Evolutionary conservation across 2,797 vertebrate genomes (phyloP).

Genomic region (Sebastes minor): DNA sequence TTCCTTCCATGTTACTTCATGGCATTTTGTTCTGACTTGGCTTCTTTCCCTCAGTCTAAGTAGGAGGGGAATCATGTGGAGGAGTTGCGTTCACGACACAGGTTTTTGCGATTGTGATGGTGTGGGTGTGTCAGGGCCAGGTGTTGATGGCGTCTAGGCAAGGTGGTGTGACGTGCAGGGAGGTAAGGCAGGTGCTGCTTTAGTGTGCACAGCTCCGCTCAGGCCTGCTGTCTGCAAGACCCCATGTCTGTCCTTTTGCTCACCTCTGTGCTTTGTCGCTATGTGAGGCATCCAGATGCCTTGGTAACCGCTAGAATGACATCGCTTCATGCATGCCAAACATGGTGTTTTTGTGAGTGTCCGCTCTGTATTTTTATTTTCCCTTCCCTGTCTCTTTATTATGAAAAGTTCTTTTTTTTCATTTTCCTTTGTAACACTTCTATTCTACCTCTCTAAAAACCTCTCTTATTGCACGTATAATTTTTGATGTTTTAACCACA

Average conservation of each 20-base stretch:
- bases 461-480: conserved; percentile 76
- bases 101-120: conserved; percentile 74
- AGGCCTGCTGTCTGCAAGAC: conserved; percentile 82
- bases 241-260: conserved; percentile 81
- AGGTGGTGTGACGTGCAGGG: conserved; percentile 78
- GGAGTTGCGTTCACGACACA: conserved; percentile 74
- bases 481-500: conserved; percentile 74
- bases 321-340: conserved; percentile 85
- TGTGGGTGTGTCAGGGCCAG: conserved; percentile 78
- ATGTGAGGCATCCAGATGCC: conserved; percentile 75
- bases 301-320: conserved; percentile 72
- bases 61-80: conserved; percentile 73
- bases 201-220: conserved; percentile 83
- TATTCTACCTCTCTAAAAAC: conserved; percentile 54
- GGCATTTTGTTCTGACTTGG: conserved; percentile 82
- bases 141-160: conserved; percentile 79
- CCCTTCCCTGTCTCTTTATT: conserved; percentile 60
- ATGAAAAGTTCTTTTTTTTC: conserved; percentile 38
- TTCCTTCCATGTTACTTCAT: conserved; percentile 77
- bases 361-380: conserved; percentile 64
- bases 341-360: conserved; percentile 75
- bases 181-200: conserved; percentile 84
- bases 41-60: conserved; percentile 81
- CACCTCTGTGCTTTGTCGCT: conserved; percentile 82
- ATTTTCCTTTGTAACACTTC: conserved; percentile 61